phyloP scores from a whole-genome alignment of 2,888 invertebrate genomes.

The Euphydryas editha region DNA sequence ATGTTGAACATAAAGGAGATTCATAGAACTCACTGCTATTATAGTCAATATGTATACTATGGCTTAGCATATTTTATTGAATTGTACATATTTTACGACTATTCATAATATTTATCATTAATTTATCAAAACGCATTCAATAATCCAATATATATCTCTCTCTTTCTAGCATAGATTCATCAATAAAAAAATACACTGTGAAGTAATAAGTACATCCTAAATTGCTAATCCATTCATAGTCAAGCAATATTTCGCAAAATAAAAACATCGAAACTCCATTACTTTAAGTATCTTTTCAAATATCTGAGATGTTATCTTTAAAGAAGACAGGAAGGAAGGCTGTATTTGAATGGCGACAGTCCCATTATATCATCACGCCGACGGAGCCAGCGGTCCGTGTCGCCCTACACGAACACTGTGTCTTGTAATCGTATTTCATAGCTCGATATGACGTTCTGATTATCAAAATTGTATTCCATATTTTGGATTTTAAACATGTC shows the following conservation, averaged over 20 bases:
- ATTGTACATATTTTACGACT: too few relatives aligned
- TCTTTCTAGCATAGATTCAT: too few relatives aligned
- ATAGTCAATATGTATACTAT: too few relatives aligned
- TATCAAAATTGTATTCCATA: background rate
- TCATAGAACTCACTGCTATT: too few relatives aligned
- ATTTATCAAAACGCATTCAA: too few relatives aligned
- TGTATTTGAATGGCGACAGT: conserved; percentile 66
- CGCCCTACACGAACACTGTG: conserved; percentile 41
- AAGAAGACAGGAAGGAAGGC: conserved; percentile 67
- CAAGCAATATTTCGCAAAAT: conserved; percentile 9
- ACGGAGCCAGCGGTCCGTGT: conserved; percentile 46
- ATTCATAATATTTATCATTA: too few relatives aligned
- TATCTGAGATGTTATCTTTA: conserved; percentile 47
- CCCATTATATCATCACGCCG: conserved; percentile 62
- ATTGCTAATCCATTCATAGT: background rate
- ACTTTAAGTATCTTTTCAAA: conserved; percentile 43
- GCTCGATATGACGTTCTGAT: conserved; percentile 23
- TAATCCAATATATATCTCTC: too few relatives aligned
- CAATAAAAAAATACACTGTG: background rate
- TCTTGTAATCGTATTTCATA: conserved; percentile 35
- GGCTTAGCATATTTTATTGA: too few relatives aligned
- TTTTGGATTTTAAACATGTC: background rate
- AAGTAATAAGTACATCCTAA: background rate
- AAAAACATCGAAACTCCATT: conserved; percentile 48
- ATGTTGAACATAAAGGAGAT: too few relatives aligned